Evolutionary conservation across 2,113 vertebrate genomes (phyloP).

Genomic region (Butorides virescens): DNA sequence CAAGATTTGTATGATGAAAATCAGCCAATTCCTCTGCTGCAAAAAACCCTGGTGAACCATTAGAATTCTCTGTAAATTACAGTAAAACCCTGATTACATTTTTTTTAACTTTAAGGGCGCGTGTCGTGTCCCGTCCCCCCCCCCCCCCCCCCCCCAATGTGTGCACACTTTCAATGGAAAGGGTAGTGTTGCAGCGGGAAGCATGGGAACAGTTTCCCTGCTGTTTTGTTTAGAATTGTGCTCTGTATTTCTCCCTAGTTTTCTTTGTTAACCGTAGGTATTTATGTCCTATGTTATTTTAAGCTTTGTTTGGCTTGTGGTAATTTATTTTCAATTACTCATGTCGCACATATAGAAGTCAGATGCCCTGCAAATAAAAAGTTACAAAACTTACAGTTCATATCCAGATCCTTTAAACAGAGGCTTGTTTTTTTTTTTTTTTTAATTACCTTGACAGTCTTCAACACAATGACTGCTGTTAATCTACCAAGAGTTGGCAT

Average conservation of each 20-base stretch:
- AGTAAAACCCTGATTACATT: not conserved
- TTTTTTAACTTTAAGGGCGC: not conserved
- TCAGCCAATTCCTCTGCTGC: not conserved
- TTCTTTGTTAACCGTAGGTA: conserved; percentile 39
- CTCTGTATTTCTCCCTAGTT: not conserved
- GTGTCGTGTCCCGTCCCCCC: not conserved
- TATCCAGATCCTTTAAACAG: not conserved
- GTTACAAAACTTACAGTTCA: not conserved
- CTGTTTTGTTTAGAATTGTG: not conserved
- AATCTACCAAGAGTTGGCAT: not conserved
- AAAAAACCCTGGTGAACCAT: conserved; percentile 19
- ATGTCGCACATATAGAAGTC: not conserved
- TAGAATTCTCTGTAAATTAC: not conserved
- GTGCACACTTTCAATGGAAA: not conserved
- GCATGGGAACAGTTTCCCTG: not conserved
- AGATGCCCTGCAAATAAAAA: not conserved
- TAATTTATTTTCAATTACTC: conserved; percentile 17
- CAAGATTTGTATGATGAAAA: not conserved
- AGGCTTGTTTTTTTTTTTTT: not conserved
- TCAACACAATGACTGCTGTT: not conserved
- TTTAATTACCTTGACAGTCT: not conserved
- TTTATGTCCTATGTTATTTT: conserved; percentile 25
- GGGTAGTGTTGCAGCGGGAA: not conserved
- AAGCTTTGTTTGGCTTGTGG: not conserved
- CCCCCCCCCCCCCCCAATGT: not conserved